Evolutionary conservation across 30 jellyfish, hydroid and myxozoan genomes (phyloP).

Genomic region (Chrysaora quinquecirrha): DNA sequence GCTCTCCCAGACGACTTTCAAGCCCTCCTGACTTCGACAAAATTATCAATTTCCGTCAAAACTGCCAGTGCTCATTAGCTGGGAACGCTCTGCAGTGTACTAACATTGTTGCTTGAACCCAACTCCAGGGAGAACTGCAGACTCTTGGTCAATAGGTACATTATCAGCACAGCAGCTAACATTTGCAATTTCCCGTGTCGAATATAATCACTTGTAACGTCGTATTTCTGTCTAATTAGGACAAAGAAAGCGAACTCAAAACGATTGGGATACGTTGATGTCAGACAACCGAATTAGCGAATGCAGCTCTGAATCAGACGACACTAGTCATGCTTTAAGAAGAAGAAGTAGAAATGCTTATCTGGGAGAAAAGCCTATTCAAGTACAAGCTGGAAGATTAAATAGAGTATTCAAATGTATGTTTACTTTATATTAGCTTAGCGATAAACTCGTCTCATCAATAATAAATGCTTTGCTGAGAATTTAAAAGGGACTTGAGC

Average conservation of each 20-base stretch:
- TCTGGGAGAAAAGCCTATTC: slow-evolving; percentile 6
- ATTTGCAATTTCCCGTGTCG: too few relatives aligned
- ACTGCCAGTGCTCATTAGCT: too few relatives aligned
- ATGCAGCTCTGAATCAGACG: slow-evolving; percentile 50
- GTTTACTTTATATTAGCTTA: background rate
- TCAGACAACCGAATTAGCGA: slow-evolving; percentile 43
- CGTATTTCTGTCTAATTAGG: background rate
- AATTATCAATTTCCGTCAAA: too few relatives aligned
- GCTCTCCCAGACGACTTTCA: too few relatives aligned
- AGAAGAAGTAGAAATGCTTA: slow-evolving; percentile 9
- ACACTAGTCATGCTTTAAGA: slow-evolving; percentile 32
- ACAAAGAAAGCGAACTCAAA: slow-evolving; percentile 13
- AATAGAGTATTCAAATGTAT: slow-evolving; percentile 37
- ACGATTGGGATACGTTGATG: slow-evolving; percentile 42
- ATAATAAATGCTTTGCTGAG: background rate
- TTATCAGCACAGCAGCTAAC: too few relatives aligned
- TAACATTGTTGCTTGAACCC: too few relatives aligned
- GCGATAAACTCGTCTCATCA: background rate
- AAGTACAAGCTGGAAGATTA: slow-evolving; percentile 6
- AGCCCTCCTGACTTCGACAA: too few relatives aligned
- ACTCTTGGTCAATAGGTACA: too few relatives aligned
- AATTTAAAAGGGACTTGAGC: too few relatives aligned
- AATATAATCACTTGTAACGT: too few relatives aligned
- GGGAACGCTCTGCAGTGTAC: too few relatives aligned
- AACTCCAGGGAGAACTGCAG: too few relatives aligned